Evolutionary conservation across 1,140 invertebrate species (phyloP).

Genomic region (Pentalonia nigronervosa): DNA sequence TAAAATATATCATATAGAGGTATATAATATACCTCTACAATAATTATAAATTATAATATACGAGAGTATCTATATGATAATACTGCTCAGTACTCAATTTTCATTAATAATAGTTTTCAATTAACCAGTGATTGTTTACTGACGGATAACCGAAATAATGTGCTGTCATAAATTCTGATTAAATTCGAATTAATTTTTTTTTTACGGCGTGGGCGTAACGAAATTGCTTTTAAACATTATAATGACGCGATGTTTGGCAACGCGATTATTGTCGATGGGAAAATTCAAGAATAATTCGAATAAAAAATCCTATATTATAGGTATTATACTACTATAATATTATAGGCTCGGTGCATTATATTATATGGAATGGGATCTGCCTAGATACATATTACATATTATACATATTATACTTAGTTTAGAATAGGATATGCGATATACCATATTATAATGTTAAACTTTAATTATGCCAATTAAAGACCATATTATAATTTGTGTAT

Average conservation of each 20-base stretch:
- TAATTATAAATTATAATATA: not conserved
- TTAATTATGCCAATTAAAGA: conserved; percentile 6
- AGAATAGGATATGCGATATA: not conserved
- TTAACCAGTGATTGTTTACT: not conserved
- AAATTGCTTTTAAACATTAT: conserved; percentile 3
- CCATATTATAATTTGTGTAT: not conserved
- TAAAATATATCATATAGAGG: not conserved
- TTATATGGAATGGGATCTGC: not conserved
- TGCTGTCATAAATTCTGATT: not conserved
- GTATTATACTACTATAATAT: too few relatives aligned
- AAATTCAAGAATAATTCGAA: not conserved
- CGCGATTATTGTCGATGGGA: not conserved
- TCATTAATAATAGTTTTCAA: not conserved
- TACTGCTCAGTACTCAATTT: too few relatives aligned
- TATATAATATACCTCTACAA: too few relatives aligned
- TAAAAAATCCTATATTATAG: too few relatives aligned
- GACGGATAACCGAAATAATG: not conserved
- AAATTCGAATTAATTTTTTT: not conserved
- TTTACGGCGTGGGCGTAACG: not conserved
- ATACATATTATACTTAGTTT: not conserved
- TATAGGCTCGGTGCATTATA: not conserved
- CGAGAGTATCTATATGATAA: not conserved
- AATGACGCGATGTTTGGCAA: too few relatives aligned
- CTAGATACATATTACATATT: not conserved
- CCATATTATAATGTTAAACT: not conserved